phyloP scores from a whole-genome alignment of 92 coral and sea anemone species.

The Isaurus tuberculatus region DNA sequence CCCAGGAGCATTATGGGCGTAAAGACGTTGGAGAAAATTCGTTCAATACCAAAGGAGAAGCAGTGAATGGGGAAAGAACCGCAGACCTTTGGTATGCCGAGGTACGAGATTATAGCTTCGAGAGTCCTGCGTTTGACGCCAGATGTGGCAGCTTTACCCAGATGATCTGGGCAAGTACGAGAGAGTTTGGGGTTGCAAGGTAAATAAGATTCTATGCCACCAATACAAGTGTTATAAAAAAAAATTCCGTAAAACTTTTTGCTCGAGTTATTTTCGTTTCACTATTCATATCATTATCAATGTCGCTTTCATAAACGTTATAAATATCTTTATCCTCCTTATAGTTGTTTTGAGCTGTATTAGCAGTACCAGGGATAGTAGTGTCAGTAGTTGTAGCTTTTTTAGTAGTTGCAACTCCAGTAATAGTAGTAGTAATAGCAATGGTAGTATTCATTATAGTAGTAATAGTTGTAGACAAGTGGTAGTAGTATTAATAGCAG shows the following conservation, averaged over 20 bases:
- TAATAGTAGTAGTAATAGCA: too few relatives aligned
- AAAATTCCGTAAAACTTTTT: too few relatives aligned
- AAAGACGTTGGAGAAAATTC: constrained; percentile 76
- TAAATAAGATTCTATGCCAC: background rate
- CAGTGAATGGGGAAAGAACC: constrained; percentile 65
- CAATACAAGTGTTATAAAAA: background rate
- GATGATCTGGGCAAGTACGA: constrained; percentile 79
- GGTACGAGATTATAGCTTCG: constrained; percentile 80
- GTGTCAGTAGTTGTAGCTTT: too few relatives aligned
- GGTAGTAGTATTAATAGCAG: too few relatives aligned
- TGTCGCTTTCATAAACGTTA: background rate
- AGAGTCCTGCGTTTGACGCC: constrained; percentile 82
- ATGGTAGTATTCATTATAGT: too few relatives aligned
- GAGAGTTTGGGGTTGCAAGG: constrained; percentile 85
- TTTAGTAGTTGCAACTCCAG: too few relatives aligned
- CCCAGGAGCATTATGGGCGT: constrained; percentile 67
- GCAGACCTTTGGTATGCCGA: constrained; percentile 89
- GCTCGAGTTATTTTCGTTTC: too few relatives aligned
- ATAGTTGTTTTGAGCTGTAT: background rate
- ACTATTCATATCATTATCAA: too few relatives aligned
- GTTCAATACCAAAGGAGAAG: constrained; percentile 60
- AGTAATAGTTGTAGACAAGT: too few relatives aligned
- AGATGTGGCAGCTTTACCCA: constrained; percentile 88
- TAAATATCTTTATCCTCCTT: too few relatives aligned
- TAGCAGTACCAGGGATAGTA: too few relatives aligned